A percentile compares a stretch with the other conserved stretches of the same genome.
Conservation (phyloP, 1,140 invertebrate species). For the Holotrichia oblita region DNA sequence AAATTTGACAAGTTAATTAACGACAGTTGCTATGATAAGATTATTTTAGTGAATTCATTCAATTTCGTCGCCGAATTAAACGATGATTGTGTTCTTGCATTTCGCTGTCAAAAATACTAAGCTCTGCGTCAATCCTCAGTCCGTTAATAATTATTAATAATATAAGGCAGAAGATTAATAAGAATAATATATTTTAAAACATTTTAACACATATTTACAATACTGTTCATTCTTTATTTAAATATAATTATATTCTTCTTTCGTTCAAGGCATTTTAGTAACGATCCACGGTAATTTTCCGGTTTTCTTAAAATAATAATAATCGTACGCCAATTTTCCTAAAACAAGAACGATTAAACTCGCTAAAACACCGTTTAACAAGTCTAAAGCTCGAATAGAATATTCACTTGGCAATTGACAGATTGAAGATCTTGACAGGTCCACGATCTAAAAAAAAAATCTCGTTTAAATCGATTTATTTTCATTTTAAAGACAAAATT, state of each 20-base stretch:
- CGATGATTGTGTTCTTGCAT: no score
- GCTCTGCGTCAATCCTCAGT: no score
- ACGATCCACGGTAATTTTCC: conserved; percentile 84
- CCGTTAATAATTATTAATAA: no score
- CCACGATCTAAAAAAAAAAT: conserved; percentile 69
- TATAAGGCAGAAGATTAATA: no score
- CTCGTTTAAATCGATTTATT: not conserved
- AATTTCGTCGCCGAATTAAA: no score
- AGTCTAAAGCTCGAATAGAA: conserved; percentile 71
- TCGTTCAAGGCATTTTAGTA: conserved; percentile 71
- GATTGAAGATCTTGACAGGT: conserved; percentile 73
- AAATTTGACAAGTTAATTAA: conserved; percentile 18
- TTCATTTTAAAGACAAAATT: conserved; percentile 28
- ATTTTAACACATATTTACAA: conserved; percentile 19
- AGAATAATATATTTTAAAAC: not conserved
- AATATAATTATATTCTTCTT: not conserved
- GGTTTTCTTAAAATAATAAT: conserved; percentile 80
- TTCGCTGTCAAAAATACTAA: no score
- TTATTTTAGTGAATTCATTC: not conserved
- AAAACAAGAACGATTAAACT: conserved; percentile 75
- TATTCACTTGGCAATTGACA: conserved; percentile 67
- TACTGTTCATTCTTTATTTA: conserved; percentile 4
- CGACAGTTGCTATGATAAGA: conserved; percentile 20
- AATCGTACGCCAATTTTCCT: conserved; percentile 81
- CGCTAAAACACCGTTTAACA: conserved; percentile 75